These are phyloP conservation scores for Agrochola lota DNA, from an alignment of 2,888 invertebrate genomes.

Conservation along the genomic window DNA sequence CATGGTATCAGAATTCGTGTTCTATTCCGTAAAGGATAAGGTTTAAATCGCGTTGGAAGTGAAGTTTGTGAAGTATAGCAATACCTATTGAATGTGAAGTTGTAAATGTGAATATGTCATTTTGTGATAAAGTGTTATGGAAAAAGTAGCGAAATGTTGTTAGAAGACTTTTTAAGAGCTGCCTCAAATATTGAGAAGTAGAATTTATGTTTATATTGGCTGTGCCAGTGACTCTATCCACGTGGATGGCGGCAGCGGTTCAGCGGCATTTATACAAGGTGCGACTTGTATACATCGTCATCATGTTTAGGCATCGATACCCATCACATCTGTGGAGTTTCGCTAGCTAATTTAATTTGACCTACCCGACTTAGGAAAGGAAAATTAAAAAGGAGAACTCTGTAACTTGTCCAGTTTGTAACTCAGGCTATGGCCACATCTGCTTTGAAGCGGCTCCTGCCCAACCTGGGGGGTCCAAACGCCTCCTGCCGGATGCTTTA, in stretches of 20 bases:
- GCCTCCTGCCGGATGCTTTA: too few species aligned
- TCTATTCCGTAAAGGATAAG: neutral
- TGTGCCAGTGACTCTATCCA: fast-evolving
- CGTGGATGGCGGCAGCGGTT: too few species aligned
- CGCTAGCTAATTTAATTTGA: too few species aligned
- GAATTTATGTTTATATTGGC: neutral
- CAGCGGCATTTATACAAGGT: too few species aligned
- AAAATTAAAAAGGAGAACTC: neutral
- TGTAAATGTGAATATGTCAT: conserved; percentile 51
- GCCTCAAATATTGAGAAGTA: neutral
- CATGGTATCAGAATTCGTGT: neutral
- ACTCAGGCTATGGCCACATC: neutral
- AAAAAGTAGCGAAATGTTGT: conserved; percentile 31
- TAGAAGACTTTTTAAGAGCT: conserved; percentile 22
- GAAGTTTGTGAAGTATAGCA: conserved; percentile 32
- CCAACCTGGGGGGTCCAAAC: too few species aligned
- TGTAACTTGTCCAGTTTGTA: neutral
- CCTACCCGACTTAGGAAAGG: neutral
- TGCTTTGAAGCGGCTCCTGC: too few species aligned
- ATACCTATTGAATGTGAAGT: conserved; percentile 47
- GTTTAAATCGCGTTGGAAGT: conserved; percentile 1
- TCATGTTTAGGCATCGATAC: too few species aligned
- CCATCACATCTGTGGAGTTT: too few species aligned
- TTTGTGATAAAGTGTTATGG: conserved; percentile 42
- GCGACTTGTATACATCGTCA: too few species aligned